Evolutionary conservation across 2,113 vertebrate genomes (phyloP).

Genomic region (Petrocephalus microphthalmus): DNA sequence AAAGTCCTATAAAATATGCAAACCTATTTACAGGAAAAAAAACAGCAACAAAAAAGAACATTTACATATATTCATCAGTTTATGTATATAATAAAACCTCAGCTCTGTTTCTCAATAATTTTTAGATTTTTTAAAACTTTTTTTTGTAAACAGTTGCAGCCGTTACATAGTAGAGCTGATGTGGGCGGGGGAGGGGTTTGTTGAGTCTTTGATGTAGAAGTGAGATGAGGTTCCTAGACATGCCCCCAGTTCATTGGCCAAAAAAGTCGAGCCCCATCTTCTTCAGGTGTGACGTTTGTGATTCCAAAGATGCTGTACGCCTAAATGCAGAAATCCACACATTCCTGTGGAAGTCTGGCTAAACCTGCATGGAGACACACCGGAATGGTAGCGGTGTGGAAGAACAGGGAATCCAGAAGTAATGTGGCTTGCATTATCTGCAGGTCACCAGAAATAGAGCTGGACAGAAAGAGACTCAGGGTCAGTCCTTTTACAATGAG

Average conservation of each 20-base stretch:
- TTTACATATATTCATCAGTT: constrained; percentile 73
- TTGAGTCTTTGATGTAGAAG: constrained; percentile 5
- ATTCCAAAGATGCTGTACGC: background rate
- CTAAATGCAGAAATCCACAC: background rate
- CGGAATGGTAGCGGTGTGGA: background rate
- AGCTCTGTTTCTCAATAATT: constrained; percentile 84
- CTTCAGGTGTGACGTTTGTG: background rate
- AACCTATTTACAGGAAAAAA: constrained; percentile 98
- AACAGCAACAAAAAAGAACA: constrained; percentile 73
- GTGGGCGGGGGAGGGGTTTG: background rate
- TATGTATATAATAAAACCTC: constrained; percentile 81
- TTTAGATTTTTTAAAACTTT: constrained; percentile 63
- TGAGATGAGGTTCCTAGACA: background rate
- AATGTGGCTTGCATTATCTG: background rate
- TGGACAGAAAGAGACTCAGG: background rate
- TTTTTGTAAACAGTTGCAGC: constrained; percentile 94
- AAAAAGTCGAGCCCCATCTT: background rate
- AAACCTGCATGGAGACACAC: background rate
- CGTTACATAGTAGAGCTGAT: constrained; percentile 71
- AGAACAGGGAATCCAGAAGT: background rate
- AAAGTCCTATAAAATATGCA: constrained; percentile 99
- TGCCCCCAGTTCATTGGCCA: background rate
- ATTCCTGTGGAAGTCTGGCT: background rate
- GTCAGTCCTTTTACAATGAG: background rate
- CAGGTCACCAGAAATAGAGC: background rate